Percentiles rank a stretch among this genome's conserved stretches.
These are phyloP conservation scores for Acanthiza pusilla DNA, from an alignment of 2,797 vertebrate genomes.

Conservation along the genomic window DNA sequence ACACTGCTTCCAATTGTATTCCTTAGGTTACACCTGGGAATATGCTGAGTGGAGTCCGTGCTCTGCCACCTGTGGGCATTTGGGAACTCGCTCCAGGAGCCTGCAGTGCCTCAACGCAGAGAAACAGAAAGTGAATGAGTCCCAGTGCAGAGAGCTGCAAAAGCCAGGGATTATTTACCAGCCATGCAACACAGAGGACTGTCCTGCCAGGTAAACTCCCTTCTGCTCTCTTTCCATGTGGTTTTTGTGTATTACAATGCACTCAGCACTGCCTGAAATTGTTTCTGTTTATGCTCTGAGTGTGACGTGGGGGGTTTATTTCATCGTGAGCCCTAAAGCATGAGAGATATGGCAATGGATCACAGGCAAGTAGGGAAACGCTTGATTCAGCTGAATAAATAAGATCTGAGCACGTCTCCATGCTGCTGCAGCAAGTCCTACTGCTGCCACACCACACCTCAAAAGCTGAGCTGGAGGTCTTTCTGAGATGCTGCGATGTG, in stretches of 20 bases:
- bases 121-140: slow-evolving; percentile 68
- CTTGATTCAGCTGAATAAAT: neutral
- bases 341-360: neutral
- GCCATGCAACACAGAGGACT: slow-evolving; percentile 80
- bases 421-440: neutral
- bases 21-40: slow-evolving; percentile 80
- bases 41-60: slow-evolving; percentile 81
- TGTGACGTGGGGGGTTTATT: neutral
- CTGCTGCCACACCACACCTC: neutral
- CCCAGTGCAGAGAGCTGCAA: slow-evolving; percentile 73
- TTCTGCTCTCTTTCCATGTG: neutral
- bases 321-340: neutral
- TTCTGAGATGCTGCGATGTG: neutral
- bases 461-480: neutral
- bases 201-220: slow-evolving; percentile 79
- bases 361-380: fast-evolving
- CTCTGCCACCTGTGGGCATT: slow-evolving; percentile 82
- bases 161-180: slow-evolving; percentile 70
- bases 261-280: neutral
- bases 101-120: slow-evolving; percentile 67
- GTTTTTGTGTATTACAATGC: neutral
- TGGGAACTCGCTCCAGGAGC: slow-evolving; percentile 73
- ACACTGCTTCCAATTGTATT: neutral
- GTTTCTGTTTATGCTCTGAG: neutral
- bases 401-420: neutral